Conservation (phyloP, 2,113 vertebrate genomes). For the Neotragus pygmaeus region DNA sequence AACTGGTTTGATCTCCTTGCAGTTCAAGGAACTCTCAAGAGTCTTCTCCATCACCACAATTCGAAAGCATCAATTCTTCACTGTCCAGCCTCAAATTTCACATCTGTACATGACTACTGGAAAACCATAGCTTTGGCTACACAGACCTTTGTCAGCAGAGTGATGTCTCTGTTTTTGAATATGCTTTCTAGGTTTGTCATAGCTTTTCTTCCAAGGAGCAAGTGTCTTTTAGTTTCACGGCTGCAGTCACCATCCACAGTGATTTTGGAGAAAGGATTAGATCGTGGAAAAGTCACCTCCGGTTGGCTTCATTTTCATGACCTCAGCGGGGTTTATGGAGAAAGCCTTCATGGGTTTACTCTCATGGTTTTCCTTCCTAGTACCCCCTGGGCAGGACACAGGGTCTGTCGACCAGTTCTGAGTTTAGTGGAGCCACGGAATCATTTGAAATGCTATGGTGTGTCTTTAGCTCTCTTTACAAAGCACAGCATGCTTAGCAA, state of each 20-base stretch:
- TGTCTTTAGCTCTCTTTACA: background rate
- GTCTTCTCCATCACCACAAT: background rate
- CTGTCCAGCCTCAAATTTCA: background rate
- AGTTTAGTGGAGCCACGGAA: background rate
- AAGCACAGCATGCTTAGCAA: background rate
- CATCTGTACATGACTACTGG: background rate
- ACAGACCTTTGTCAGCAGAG: background rate
- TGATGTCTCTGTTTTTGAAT: background rate
- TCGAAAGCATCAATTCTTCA: background rate
- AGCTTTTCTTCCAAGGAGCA: background rate
- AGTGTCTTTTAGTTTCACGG: background rate
- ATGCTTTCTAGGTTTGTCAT: background rate
- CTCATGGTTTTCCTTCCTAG: background rate
- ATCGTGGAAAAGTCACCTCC: background rate
- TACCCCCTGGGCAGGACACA: background rate
- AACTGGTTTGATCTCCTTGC: background rate
- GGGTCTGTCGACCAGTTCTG: background rate
- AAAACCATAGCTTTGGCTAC: background rate
- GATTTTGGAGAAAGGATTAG: background rate
- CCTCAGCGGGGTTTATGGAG: background rate
- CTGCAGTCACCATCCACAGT: background rate
- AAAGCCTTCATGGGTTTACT: background rate
- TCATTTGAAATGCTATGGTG: too few species aligned
- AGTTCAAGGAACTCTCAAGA: background rate
- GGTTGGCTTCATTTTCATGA: background rate